Evolutionary conservation across 2,888 invertebrate genomes (phyloP), one percentile per base, ranked within the genome.

Genomic region (Steinernema carpocapsae): DNA sequence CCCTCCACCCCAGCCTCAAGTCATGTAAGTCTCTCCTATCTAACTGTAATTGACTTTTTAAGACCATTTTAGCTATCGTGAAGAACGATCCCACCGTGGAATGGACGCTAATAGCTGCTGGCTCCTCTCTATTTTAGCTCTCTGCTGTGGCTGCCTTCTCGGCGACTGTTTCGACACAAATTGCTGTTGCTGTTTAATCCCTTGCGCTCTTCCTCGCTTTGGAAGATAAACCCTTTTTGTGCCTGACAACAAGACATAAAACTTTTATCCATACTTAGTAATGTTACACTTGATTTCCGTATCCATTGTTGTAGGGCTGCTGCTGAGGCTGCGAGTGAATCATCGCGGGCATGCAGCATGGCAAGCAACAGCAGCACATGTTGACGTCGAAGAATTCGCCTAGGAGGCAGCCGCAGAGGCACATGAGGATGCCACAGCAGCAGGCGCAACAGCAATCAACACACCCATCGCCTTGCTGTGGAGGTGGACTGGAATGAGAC

Each of bases 141-240:
- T 85, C 1, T 83, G 82, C 64, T 85, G 85, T 59, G 85, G 85
- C 17, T 85, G 85, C 73, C 78, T 82, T 42, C 73, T 85, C 7
- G 85, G 83, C 74, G 81, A 82, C 74, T 71, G 43, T 22, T 78
- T 79, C 72, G 78, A 79, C 70, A 51, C 56, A 2, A 48, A 76
- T n/a, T 72, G 72, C n/a, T 78, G 78, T 46, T 78, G 78, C 32
- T 79, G 79, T 43, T 43, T 76, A 17, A 78, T 78, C 32, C 78
- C 78, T 12, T 76, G 76, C 29, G 73, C 75, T 10, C 37, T 79
- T 19, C 78, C 78, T 26, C 52, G 74, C 10, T 78, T 78, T 74
- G 70, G 76, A 45, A 0, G 56, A 24, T 26, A 26, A 14, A 43
- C 10, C 10, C 19, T n/a, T 48, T 48, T n/a, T n/a, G 14, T 43